Base-by-base conservation (phyloP, 2,888 invertebrate genomes). In the Ornithoptera priamus region DNA sequence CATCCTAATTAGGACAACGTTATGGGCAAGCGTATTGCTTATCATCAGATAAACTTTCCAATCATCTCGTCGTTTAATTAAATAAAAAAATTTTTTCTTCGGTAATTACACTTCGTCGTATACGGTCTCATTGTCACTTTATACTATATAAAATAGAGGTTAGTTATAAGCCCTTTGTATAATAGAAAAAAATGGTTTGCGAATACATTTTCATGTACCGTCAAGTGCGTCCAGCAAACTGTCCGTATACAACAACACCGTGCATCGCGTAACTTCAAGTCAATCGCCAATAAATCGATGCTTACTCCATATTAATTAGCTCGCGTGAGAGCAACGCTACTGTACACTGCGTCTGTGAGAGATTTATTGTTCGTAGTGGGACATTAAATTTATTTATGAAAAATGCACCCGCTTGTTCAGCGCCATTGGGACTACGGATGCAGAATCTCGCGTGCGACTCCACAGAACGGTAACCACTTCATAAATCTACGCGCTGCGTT, bases 261-360 rank as follows among this genome's bases (percentile, higher is more conserved):
- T 72, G 74, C 79, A 77, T 71, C 78, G 76, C 76, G 78, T 80
- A 79, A 79, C 78, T 79, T 72, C 74, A 73, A 76, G 72, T 78
- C 76, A 75, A 75, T 76, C 75, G 82, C 79, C 83, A 81, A 88
- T 89, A 89, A 89, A 89, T 89, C 86, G 84, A 84, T 76, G 79
- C 78, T 79, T 85, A 86, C 87, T 87, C 88, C 87, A 88, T 89
- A 89, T 89, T 89, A 89, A 89, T 89, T 88, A 87, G 87, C 79
- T 89, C 75, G 89, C 89, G 89, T 89, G 89, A 81, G 82, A 78
- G 79, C 78, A 74, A 74, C 75, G 88, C 89, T 89, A 88, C 89
- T 81, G 89, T 86, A 82, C 78, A 77, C 78, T 74, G 74, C 76
- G 81, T 81, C 79, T 53, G 15, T 74, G 72, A 72, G 76, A 81